phyloP scores from a whole-genome alignment of 1,140 invertebrate genomes.

The Drosophila lacteicornis region DNA sequence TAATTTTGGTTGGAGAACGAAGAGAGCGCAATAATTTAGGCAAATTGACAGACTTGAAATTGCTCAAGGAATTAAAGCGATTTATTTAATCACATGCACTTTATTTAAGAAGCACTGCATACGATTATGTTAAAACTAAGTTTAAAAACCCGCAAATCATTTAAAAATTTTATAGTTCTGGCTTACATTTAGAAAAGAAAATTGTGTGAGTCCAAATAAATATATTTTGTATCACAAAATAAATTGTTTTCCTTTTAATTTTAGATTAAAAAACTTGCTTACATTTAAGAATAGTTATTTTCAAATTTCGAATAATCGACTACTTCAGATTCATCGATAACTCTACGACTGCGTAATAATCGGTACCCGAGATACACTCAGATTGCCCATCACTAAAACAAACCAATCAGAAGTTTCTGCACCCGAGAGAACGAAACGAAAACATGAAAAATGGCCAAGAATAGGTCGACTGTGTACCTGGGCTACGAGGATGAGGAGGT shows the following conservation, averaged over 20 bases:
- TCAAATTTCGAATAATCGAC: background rate
- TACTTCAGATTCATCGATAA: background rate
- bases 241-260: too few relatives aligned
- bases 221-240: slow-evolving; percentile 10
- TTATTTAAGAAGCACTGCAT: background rate
- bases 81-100: slow-evolving; percentile 1
- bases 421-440: slow-evolving; percentile 25
- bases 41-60: slow-evolving; percentile 12
- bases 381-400: slow-evolving; percentile 11
- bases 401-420: slow-evolving; percentile 12
- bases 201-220: slow-evolving; percentile 9
- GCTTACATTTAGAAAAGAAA: slow-evolving; percentile 2
- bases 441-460: slow-evolving; percentile 85
- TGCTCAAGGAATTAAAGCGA: slow-evolving; percentile 12
- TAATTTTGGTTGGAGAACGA: background rate
- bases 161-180: slow-evolving; percentile 2
- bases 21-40: slow-evolving; percentile 3
- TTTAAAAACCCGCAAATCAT: background rate
- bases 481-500: slow-evolving; percentile 90
- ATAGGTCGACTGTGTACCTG: slow-evolving; percentile 86
- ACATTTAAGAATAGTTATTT: background rate
- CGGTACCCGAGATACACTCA: background rate
- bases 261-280: too few relatives aligned
- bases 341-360: background rate
- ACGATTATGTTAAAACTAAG: slow-evolving; percentile 1